Conservation (phyloP, 2,888 invertebrate species). For the Oxyteleia sp. region DNA sequence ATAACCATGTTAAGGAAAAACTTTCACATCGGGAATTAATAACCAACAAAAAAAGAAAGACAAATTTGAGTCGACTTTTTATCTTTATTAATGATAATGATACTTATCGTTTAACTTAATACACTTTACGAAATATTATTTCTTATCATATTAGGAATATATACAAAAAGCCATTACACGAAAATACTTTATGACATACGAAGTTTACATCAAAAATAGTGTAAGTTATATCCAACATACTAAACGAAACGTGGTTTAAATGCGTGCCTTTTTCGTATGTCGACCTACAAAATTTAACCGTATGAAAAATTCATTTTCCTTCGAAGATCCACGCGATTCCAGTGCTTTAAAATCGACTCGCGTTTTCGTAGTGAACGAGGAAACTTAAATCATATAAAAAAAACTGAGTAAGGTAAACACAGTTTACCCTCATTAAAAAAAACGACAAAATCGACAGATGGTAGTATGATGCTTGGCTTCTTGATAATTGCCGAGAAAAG, state of each 20-base stretch:
- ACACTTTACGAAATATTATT: slow-evolving; percentile 84
- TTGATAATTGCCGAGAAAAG: slow-evolving; percentile 79
- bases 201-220: slow-evolving; percentile 79
- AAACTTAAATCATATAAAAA: slow-evolving; percentile 64
- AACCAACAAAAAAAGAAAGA: too few relatives aligned
- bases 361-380: slow-evolving; percentile 52
- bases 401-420: slow-evolving; percentile 39
- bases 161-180: slow-evolving; percentile 86
- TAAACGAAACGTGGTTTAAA: slow-evolving; percentile 71
- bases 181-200: slow-evolving; percentile 80
- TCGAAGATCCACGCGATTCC: slow-evolving; percentile 52
- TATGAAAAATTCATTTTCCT: slow-evolving; percentile 62
- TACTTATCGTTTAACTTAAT: too few relatives aligned
- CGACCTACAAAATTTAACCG: slow-evolving; percentile 56
- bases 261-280: slow-evolving; percentile 71
- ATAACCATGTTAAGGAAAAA: too few relatives aligned
- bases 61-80: too few relatives aligned
- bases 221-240: slow-evolving; percentile 75
- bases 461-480: slow-evolving; percentile 79
- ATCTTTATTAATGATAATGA: too few relatives aligned
- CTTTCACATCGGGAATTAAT: too few relatives aligned
- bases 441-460: slow-evolving; percentile 54
- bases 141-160: slow-evolving; percentile 84
- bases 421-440: slow-evolving; percentile 55
- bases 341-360: slow-evolving; percentile 60